Base-by-base conservation (phyloP, 2,113 vertebrate genomes). In the Thamnaconus septentrionalis region DNA sequence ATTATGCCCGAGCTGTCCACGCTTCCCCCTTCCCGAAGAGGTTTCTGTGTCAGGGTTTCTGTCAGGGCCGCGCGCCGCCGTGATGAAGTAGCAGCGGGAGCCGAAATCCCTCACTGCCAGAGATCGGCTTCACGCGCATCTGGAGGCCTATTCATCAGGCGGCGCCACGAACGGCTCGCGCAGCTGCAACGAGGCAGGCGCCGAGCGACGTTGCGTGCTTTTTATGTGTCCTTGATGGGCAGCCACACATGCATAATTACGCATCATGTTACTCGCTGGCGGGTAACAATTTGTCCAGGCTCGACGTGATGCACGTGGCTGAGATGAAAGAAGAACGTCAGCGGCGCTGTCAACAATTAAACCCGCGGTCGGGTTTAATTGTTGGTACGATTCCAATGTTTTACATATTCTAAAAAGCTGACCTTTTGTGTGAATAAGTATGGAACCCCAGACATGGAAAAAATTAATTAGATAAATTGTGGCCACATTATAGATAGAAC, bases 1-100 rank as follows among this genome's bases (percentile, higher is more conserved):
- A 91, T 91, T 91, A 89, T 74, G 73, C 83, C 73, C 80, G 73
- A 78, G 80, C 85, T 84, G 86, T 87, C 84, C 76, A 64, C 64
- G 73, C 80, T 81, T 89, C 71, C 81, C 79, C 81, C 79, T 84
- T 82, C 59, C 53, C 54, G 66, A 78, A 81, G 79, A 80, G 71
- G 68, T 66, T 79, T 81, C 71, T 87, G 78, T 86, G 81, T 85
- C 80, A 81, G 83, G 72, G 66, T 82, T 83, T 85, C 84, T 85
- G 85, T 90, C 84, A 77, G 80, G 69, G 78, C 82, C 78, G 69
- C 51, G n/a, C 63, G 18, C 18, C 18, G 18, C 72, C 41, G 61
- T 87, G 85, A 89, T 90, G 64, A 86, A 89, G 78, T 80, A 71
- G 70, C 31, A 47, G 69, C 43, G 64, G 69, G 75, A 78, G 71